These are phyloP conservation scores for Ptychochromis oligacanthus DNA, from an alignment of 2,113 vertebrate species.

Conservation along the genomic window DNA sequence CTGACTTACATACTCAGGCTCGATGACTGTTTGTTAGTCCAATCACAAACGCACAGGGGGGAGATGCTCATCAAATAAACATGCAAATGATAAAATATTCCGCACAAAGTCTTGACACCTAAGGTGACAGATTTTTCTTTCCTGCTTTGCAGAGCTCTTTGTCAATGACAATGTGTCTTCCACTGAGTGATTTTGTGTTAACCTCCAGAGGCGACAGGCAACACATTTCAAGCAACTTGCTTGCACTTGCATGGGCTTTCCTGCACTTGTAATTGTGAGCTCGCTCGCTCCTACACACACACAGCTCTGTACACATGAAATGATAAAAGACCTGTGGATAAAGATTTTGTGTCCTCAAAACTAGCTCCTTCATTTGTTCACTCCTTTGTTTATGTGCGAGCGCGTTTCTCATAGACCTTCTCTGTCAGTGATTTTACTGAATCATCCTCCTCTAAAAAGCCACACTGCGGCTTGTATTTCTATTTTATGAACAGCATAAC, in stretches of 20 bases:
- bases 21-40: conserved; percentile 58
- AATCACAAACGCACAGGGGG: conserved; percentile 49
- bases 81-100: conserved; percentile 76
- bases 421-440: conserved; percentile 18
- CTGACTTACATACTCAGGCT: conserved; percentile 30
- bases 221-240: conserved; percentile 60
- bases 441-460: conserved; percentile 7
- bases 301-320: conserved; percentile 13
- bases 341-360: conserved; percentile 30
- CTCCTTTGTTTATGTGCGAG: neutral
- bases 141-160: conserved; percentile 58
- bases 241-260: conserved; percentile 29
- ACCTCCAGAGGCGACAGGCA: conserved; percentile 66
- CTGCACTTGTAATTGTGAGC: conserved; percentile 15
- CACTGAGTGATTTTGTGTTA: conserved; percentile 67
- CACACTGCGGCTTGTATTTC: conserved; percentile 8
- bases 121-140: conserved; percentile 60
- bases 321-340: conserved; percentile 47
- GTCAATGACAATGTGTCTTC: conserved; percentile 70
- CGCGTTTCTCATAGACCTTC: conserved; percentile 13
- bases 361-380: conserved; percentile 34
- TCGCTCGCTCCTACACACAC: neutral
- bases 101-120: conserved; percentile 60
- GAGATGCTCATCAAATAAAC: conserved; percentile 76
- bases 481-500: conserved; percentile 30